Base-by-base conservation (phyloP, 2,888 invertebrate genomes). In the Ellobium chinense region DNA sequence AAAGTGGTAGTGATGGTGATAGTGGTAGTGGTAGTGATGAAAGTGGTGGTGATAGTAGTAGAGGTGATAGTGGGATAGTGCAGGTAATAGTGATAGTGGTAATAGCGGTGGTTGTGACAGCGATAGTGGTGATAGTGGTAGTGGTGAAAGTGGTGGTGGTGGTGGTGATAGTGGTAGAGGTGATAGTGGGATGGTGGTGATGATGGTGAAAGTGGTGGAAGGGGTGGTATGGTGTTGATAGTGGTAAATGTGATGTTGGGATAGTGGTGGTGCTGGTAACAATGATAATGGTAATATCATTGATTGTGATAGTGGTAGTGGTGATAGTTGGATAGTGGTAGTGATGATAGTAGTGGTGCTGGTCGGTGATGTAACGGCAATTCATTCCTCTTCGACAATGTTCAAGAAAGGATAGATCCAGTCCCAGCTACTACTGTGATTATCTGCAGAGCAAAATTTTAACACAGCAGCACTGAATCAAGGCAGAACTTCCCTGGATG, bases 1-100 rank as follows among this genome's bases (percentile, higher is more conserved):
- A n/a, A 36, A 68, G 68, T 68, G 37, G 68, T 36, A 14, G 68
- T 68, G 37, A n/a, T 36, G 37, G 68, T 68, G 37, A n/a, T 68
- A 68, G 34, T 68, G 12, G 68, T 68, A 68, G 68, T 36, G 12
- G 37, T 68, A 36, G 68, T 68, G 37, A 37, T 12, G 12, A 37
- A 36, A 68, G 37, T 68, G 37, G 68, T 68, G 12, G 68, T 36
- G 37, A 37, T 68, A 68, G 37, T 39, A 36, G 68, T 36, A 68
- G 68, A 5, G 37, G 68, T 68, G 37, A n/a, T 68, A 68, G 68
- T 68, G 21, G 37, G 37, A 21, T 68, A 36, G 68, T 68, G 37
- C 12, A 12, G 37, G 68, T 68, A 68, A 37, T 36, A 68, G 68
- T 68, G 12, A n/a, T 68, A 68, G 68, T 36, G 12, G 37, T 68